These are phyloP conservation scores for Leucoraja erinaceus DNA, from an alignment of 2,113 vertebrate genomes.

Conservation along the genomic window DNA sequence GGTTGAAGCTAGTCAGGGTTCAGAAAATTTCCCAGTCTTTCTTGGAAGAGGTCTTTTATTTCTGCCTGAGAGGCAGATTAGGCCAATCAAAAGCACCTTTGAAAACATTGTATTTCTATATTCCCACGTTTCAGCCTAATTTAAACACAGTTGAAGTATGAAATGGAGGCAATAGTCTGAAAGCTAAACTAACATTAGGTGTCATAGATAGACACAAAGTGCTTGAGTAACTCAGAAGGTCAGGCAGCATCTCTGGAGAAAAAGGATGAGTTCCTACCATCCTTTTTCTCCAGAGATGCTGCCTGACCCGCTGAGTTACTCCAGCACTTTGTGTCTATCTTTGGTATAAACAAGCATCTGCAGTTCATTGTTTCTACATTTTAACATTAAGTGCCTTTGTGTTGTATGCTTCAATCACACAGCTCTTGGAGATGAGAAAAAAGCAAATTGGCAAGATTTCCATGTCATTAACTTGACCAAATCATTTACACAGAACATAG, in stretches of 20 bases:
- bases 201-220: too few species aligned
- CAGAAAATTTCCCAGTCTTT: neutral
- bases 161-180: neutral
- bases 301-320: too few species aligned
- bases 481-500: too few species aligned
- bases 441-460: neutral
- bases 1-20: neutral
- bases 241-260: too few species aligned
- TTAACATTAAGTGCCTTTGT: neutral
- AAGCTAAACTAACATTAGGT: neutral
- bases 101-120: neutral
- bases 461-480: too few species aligned
- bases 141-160: neutral
- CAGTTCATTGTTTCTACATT: too few species aligned
- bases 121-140: neutral
- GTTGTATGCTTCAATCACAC: neutral
- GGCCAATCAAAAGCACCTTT: neutral
- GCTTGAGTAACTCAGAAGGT: too few species aligned
- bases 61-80: neutral
- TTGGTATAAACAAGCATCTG: too few species aligned
- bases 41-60: neutral
- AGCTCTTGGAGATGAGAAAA: neutral
- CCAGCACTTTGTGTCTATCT: too few species aligned
- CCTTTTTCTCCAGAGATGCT: too few species aligned
- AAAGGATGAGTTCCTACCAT: too few species aligned